These are phyloP conservation scores for Himalopsyche japonica DNA, from an alignment of 2,888 invertebrate genomes.

Conservation along the genomic window DNA sequence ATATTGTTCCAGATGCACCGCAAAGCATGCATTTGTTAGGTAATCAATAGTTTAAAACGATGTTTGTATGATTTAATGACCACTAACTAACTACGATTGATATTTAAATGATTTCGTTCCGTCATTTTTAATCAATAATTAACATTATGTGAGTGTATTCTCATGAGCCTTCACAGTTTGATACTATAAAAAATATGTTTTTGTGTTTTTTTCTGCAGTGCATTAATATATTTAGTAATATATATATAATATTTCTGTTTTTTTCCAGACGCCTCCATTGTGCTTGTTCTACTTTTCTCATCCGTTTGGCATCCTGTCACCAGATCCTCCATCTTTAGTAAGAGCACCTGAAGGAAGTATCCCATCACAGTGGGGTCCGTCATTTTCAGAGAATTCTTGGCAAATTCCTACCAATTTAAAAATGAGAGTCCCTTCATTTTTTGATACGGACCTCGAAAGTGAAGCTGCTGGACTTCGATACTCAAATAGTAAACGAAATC, in stretches of 20 bases:
- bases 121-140: too few relatives aligned
- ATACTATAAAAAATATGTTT: too few relatives aligned
- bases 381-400: conserved; percentile 4
- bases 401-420: not conserved
- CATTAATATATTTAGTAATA: too few relatives aligned
- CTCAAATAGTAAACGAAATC: not conserved
- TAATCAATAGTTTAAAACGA: too few relatives aligned
- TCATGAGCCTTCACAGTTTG: too few relatives aligned
- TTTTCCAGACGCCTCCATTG: conserved; percentile 54
- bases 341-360: conserved; percentile 37
- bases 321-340: conserved; percentile 50
- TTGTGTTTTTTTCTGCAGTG: too few relatives aligned
- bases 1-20: too few relatives aligned
- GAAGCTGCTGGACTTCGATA: not conserved
- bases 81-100: too few relatives aligned
- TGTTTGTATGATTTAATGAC: too few relatives aligned
- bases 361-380: conserved; percentile 26
- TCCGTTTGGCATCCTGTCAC: conserved; percentile 60
- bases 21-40: too few relatives aligned
- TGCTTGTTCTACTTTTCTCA: conserved; percentile 63
- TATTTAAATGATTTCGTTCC: too few relatives aligned
- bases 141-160: too few relatives aligned
- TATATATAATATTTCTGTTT: not conserved
- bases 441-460: not conserved
- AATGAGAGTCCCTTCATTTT: not conserved